Evolutionary conservation across 2,113 vertebrate genomes (phyloP), one percentile per base, ranked within the genome.

Genomic region (Lathamus discolor): DNA sequence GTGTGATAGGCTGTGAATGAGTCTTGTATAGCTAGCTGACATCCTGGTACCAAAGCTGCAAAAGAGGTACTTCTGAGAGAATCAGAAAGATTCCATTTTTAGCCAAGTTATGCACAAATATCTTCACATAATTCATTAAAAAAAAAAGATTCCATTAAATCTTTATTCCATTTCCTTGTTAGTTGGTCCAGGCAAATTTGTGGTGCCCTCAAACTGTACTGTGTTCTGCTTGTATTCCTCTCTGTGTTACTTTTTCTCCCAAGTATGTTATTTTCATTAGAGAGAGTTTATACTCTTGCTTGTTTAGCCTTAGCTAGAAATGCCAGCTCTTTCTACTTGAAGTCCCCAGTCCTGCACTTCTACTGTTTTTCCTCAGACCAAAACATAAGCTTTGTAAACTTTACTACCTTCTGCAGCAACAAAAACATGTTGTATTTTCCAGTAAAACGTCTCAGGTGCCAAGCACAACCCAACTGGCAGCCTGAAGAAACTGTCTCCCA

Each of bases 371-470:
- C 43, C 43, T 85, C 68, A 88, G 85, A 96, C 83, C 88, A 88
- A 91, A 96, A 88, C 93, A 92, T 88, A 88, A 72, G 84, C 57
- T 95, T 74, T 93, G 62, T 87, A 93, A 96, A 91, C 83, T 37
- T 88, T 79, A 73, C 69, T 92, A 93, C 83, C 83, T 92, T 82
- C 62, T 95, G 57, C 62, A 93, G 73, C 62, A 88, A 95, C 69
- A 92, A 96, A 96, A 97, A 72, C 88, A 92, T 86, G 83, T 63
- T 95, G 76, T 94, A 75, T 96, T 93, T 95, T 96, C 90, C 92
- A 95, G 74, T 88, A 90, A 92, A 92, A 79, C 1, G 0, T 82
- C 66, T 94, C 95, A 92, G 92, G 88, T 96, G 92, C 93, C 93
- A 96, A 92, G 49, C 83, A 88, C 90, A 96, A 94, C 67, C 48